Percentiles rank a stretch among this genome's conserved stretches.
Conservation (phyloP, 2,797 vertebrate species). For the Cottoperca gobio region DNA sequence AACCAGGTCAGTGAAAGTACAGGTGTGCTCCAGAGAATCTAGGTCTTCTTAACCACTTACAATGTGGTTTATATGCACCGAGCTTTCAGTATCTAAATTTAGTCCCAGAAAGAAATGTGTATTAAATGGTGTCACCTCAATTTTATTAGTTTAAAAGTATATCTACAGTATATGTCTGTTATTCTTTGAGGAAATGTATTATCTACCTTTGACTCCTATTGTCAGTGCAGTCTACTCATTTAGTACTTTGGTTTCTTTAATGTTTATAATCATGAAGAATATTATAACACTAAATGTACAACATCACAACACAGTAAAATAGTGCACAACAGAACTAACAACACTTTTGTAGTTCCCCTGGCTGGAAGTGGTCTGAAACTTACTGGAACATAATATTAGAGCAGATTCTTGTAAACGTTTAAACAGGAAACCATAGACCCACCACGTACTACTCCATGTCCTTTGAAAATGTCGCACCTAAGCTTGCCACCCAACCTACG, state of each 20-base stretch:
- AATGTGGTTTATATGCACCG: too few species aligned
- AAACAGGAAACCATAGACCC: constrained; percentile 56
- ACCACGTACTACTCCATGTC: background rate
- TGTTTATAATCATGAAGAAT: background rate
- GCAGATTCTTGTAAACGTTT: constrained; percentile 4
- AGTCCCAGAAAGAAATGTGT: background rate
- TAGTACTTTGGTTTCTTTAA: background rate
- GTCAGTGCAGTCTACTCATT: background rate
- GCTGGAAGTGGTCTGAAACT: constrained; percentile 43
- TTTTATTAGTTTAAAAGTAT: background rate
- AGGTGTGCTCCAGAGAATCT: background rate
- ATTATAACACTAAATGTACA: too few species aligned
- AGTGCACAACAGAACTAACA: background rate
- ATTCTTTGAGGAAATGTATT: background rate
- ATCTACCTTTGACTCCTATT: background rate
- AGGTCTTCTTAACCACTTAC: background rate
- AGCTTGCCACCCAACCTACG: background rate
- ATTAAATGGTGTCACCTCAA: too few species aligned
- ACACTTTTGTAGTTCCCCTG: background rate
- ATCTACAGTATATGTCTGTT: background rate
- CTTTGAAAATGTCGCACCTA: background rate
- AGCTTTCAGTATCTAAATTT: background rate
- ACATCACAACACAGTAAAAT: background rate
- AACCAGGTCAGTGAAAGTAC: constrained; percentile 1
- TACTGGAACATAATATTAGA: background rate